phyloP scores from a whole-genome alignment of 64 coral and sea anemone genomes.

The Montipora efflorescens region DNA sequence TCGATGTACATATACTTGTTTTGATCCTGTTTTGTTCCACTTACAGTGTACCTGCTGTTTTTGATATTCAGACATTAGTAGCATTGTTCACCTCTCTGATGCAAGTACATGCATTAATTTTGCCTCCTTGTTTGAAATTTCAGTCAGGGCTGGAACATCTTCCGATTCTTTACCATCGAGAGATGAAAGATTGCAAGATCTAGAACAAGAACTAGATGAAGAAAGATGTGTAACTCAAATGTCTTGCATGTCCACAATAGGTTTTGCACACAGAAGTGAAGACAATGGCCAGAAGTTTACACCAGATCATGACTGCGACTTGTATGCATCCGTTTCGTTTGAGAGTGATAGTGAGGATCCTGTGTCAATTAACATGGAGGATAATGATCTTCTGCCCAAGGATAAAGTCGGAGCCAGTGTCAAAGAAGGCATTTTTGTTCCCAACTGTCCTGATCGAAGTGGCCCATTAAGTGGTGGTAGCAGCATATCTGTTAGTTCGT shows the following conservation, averaged over 20 bases:
- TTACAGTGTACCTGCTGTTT: too few species aligned
- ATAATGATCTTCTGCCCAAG: not conserved
- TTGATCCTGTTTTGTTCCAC: too few species aligned
- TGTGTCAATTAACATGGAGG: not conserved
- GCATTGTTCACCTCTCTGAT: too few species aligned
- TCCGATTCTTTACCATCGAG: not conserved
- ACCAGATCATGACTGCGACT: not conserved
- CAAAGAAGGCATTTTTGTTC: not conserved
- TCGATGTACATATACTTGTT: too few species aligned
- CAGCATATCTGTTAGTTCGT: not conserved
- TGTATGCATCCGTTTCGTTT: not conserved
- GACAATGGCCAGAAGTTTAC: not conserved
- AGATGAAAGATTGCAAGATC: not conserved
- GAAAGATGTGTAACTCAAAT: not conserved
- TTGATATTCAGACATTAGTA: too few species aligned
- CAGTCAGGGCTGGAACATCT: not conserved
- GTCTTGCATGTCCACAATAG: not conserved
- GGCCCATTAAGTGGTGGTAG: not conserved
- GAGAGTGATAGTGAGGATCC: not conserved
- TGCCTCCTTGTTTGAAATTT: too few species aligned
- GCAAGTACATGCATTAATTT: too few species aligned
- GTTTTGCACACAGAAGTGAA: not conserved
- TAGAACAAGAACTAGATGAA: not conserved
- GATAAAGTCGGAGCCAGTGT: not conserved
- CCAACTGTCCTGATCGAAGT: not conserved